phyloP scores from a whole-genome alignment of 2,797 vertebrate genomes.

The Danio choprae region DNA sequence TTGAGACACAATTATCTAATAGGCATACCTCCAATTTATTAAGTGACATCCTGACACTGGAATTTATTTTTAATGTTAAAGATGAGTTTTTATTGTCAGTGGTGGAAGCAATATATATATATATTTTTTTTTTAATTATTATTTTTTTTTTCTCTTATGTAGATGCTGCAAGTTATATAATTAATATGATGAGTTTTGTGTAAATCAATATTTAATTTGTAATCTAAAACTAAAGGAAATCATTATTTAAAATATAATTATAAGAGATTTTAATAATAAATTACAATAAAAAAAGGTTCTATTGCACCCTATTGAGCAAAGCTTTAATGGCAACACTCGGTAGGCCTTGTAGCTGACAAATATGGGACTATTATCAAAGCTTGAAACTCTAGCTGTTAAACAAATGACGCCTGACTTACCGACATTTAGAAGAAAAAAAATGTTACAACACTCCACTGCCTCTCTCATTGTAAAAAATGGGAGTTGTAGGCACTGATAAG shows the following conservation, averaged over 20 bases:
- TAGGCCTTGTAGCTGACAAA: neutral
- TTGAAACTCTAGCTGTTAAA: neutral
- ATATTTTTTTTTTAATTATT: too few species aligned
- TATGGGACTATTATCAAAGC: neutral
- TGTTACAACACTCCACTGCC: neutral
- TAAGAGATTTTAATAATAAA: too few species aligned
- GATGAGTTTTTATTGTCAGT: neutral
- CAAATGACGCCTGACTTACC: neutral
- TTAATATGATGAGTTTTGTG: too few species aligned
- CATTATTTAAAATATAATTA: too few species aligned
- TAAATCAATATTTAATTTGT: too few species aligned
- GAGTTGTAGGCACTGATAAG: conserved; percentile 15
- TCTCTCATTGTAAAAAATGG: neutral
- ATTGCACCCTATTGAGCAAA: neutral
- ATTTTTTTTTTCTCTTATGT: neutral
- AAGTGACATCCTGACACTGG: too few species aligned
- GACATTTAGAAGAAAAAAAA: neutral
- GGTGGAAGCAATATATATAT: neutral
- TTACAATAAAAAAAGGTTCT: too few species aligned
- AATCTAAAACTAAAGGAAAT: too few species aligned
- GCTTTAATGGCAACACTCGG: neutral
- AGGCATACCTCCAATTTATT: too few species aligned
- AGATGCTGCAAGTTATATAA: neutral
- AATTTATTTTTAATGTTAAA: neutral
- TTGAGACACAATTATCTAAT: too few species aligned